A percentile compares a stretch with the other conserved stretches of the same genome.
These are phyloP conservation scores for Craterocephalus amniculus DNA, from an alignment of 2,797 vertebrate genomes.

Conservation along the genomic window DNA sequence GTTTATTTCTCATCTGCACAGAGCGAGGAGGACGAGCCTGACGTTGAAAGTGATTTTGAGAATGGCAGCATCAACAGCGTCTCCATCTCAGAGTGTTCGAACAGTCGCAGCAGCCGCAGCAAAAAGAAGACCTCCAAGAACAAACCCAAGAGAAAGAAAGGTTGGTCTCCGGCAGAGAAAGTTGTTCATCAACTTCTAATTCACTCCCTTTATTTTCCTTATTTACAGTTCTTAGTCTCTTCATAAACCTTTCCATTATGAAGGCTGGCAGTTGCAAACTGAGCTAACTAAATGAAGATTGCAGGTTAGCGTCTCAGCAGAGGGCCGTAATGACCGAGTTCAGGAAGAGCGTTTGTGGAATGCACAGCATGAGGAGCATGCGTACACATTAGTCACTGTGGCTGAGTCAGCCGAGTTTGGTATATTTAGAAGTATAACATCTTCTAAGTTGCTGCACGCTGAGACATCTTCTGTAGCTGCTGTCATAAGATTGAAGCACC, in stretches of 20 bases:
- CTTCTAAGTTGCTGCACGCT: constrained; percentile 19
- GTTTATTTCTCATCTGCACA: constrained; percentile 33
- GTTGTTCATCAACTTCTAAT: neutral
- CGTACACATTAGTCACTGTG: constrained; percentile 35
- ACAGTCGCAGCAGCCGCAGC: constrained; percentile 93
- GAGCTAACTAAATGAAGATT: neutral
- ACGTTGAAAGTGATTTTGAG: constrained; percentile 95
- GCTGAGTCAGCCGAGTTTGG: constrained; percentile 44
- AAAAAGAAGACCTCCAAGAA: constrained; percentile 91
- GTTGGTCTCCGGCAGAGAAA: constrained; percentile 13
- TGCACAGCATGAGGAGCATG: constrained; percentile 10
- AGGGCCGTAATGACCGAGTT: constrained; percentile 7
- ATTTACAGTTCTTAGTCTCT: neutral
- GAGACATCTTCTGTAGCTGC: constrained; percentile 14
- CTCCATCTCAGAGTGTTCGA: constrained; percentile 94
- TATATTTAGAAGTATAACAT: constrained; percentile 53
- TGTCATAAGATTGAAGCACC: constrained; percentile 6
- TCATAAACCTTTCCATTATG: neutral
- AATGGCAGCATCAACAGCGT: constrained; percentile 96
- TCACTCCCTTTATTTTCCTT: neutral
- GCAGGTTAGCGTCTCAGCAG: constrained; percentile 7
- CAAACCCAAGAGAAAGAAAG: constrained; percentile 92
- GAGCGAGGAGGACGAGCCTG: constrained; percentile 97
- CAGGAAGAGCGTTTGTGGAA: constrained; percentile 1
- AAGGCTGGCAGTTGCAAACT: neutral